Evolutionary conservation across 2,797 vertebrate species (phyloP), one percentile per base, ranked within the genome.

Genomic region (Myotis vivesi): DNA sequence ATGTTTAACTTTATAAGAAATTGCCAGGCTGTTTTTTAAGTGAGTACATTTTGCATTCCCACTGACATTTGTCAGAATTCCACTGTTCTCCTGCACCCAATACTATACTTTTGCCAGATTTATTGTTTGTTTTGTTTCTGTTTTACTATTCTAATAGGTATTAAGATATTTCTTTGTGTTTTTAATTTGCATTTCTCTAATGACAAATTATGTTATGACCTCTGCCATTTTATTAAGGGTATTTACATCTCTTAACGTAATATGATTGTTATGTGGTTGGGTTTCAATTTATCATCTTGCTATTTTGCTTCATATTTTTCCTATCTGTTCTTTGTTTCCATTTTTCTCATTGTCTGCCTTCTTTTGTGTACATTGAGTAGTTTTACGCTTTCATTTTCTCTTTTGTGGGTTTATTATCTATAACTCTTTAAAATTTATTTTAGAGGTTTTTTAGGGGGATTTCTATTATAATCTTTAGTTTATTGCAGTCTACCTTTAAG

Each of bases 1-100:
- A 3, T 36, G 1, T 79, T 88, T 72, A 87, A 64, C 51, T 92
- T 91, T 69, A 13, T 68, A 87, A 79, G n/a, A 92, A 94, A 69
- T 49, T 73, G 13, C 6, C 55, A 55, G 25, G 28, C 2, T 77
- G 12, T 33, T 72, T 72, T 44, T 46, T 66, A 89, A 92, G 44
- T 77, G 38, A 46, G 28, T 33, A 69, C 23, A 30, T 68, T 91
- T 84, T 92, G 23, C 13, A 16, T 76, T 33, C 11, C 19, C 22
- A 41, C 0, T 10, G 68, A 25, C 25, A 71, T 28, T 69, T 66
- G 8, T 16, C 59, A 62, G 55, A 5, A 13, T 57, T 72, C 4
- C 11, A 30, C 23, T 62, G 33, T 25, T 57, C 10, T 89, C 30
- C n/a, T 38, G 41, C 23, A 87, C 9, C 8, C 28, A 51, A 36